Percentiles rank a stretch among this genome's conserved stretches.
phyloP scores from a whole-genome alignment of 2,888 invertebrate species.

The Lysandra bellargus region DNA sequence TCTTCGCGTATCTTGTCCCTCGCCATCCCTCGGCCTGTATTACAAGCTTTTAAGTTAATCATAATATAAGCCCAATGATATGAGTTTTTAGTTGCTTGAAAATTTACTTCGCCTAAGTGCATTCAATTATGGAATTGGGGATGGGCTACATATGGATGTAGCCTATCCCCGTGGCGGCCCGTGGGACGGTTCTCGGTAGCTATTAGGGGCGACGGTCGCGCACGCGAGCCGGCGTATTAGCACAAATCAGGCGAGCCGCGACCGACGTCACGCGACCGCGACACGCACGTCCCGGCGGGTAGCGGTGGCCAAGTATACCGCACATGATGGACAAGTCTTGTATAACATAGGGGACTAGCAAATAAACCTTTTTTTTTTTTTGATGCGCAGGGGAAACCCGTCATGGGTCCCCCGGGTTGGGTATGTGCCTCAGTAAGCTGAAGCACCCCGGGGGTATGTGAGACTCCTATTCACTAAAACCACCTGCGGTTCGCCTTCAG shows the following conservation, averaged over 20 bases:
- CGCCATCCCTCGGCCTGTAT: background rate
- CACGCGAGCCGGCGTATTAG: slow-evolving; percentile 50
- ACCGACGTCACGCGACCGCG: slow-evolving; percentile 56
- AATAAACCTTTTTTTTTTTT: background rate
- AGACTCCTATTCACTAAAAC: too few relatives aligned
- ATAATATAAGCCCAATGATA: background rate
- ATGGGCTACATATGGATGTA: background rate
- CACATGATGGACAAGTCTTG: slow-evolving; percentile 4
- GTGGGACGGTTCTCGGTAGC: slow-evolving; percentile 34
- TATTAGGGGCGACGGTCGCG: slow-evolving; percentile 48
- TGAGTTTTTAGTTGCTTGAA: background rate
- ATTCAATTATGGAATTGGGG: slow-evolving; percentile 22
- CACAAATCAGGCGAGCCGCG: slow-evolving; percentile 53
- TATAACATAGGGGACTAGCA: background rate
- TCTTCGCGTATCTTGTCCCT: too few relatives aligned
- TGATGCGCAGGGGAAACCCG: too few relatives aligned
- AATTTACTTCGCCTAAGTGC: background rate
- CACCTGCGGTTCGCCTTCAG: too few relatives aligned
- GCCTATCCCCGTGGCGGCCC: slow-evolving; percentile 34
- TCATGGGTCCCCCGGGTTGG: too few relatives aligned
- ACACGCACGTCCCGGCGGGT: slow-evolving; percentile 50
- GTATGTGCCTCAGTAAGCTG: too few relatives aligned
- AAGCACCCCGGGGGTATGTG: too few relatives aligned
- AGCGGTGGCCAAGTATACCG: slow-evolving; percentile 40
- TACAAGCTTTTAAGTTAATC: background rate